Evolutionary conservation across 2,888 invertebrate genomes (phyloP).

Genomic region (Uropetala carovei): DNA sequence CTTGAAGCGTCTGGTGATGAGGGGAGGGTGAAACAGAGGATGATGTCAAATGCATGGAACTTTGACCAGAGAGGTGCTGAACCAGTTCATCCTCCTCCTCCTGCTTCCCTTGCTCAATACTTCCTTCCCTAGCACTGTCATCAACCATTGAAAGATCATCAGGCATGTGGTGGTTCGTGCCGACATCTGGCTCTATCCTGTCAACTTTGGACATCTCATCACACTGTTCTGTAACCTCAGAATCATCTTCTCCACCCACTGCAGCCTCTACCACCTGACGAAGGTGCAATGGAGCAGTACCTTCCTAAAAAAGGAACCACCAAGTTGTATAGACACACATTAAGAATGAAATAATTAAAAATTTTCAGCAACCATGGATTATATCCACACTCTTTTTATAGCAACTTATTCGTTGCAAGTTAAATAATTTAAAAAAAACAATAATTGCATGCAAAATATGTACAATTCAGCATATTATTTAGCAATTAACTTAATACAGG

Average conservation of each 20-base stretch:
- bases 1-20: constrained; percentile 73
- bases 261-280: constrained; percentile 43
- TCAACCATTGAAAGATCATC: constrained; percentile 37
- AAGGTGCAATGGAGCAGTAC: constrained; percentile 19
- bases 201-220: constrained; percentile 23
- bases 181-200: background rate
- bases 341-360: background rate
- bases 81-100: constrained; percentile 65
- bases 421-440: background rate
- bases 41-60: constrained; percentile 25
- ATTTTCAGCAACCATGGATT: background rate
- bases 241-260: constrained; percentile 17
- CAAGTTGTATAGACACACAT: background rate
- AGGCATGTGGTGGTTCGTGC: constrained; percentile 38
- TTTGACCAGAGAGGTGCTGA: constrained; percentile 38
- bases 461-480: too few relatives aligned
- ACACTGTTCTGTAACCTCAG: constrained; percentile 4
- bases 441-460: too few relatives aligned
- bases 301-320: background rate
- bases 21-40: background rate
- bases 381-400: background rate
- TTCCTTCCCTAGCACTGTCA: constrained; percentile 8
- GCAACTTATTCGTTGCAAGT: background rate
- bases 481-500: too few relatives aligned
- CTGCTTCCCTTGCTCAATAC: background rate